These are phyloP conservation scores for Helarctos malayanus DNA, from an alignment of 2,797 vertebrate species.

Conservation along the genomic window DNA sequence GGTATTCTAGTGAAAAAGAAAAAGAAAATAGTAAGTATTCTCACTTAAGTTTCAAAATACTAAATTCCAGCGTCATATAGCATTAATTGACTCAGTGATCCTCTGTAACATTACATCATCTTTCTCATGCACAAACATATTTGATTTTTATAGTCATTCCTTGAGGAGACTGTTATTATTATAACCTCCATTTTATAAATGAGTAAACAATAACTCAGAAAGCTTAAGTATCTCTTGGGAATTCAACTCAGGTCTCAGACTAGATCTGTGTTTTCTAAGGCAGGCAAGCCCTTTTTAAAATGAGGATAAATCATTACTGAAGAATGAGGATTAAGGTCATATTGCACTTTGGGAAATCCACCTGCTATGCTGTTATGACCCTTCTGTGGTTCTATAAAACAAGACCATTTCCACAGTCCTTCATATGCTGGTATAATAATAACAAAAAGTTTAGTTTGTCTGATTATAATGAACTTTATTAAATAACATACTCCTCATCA, in stretches of 20 bases:
- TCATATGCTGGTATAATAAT: neutral
- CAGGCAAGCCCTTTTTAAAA: neutral
- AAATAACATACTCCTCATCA: neutral
- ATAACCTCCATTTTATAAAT: neutral
- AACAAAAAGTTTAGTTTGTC: neutral
- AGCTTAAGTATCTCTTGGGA: neutral
- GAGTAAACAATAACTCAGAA: conserved; percentile 8
- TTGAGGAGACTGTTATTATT: neutral
- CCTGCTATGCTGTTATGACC: neutral
- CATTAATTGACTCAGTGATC: neutral
- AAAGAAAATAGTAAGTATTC: neutral
- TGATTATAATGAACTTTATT: neutral
- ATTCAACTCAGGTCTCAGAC: neutral
- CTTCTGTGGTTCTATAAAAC: neutral
- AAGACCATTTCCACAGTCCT: neutral
- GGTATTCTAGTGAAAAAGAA: neutral
- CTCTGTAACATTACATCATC: neutral
- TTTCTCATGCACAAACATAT: neutral
- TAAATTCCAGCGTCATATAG: neutral
- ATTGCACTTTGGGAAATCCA: neutral
- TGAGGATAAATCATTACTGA: neutral
- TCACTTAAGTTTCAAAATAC: neutral
- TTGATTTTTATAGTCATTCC: neutral
- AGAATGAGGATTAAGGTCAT: neutral
- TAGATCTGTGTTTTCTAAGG: neutral